These are phyloP conservation scores for Diabrotica balteata DNA, from an alignment of 2,888 invertebrate genomes.

Conservation along the genomic window DNA sequence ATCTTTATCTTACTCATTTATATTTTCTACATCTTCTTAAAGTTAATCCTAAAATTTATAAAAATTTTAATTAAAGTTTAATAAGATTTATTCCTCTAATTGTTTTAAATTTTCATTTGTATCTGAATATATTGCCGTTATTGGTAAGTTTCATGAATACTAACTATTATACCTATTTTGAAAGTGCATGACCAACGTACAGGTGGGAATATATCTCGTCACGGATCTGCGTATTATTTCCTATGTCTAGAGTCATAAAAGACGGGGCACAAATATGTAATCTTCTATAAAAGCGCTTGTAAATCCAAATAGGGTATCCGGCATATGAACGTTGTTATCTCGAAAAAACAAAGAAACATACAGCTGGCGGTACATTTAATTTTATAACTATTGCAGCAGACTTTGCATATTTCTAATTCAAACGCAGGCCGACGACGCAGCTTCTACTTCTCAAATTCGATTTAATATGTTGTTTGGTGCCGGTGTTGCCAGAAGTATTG, in stretches of 20 bases:
- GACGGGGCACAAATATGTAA: slow-evolving; percentile 49
- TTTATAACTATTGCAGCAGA: slow-evolving; percentile 42
- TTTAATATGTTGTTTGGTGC: slow-evolving; percentile 1
- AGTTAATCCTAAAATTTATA: too few relatives aligned
- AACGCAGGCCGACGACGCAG: slow-evolving; percentile 26
- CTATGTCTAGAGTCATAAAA: slow-evolving; percentile 37
- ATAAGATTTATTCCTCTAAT: too few relatives aligned
- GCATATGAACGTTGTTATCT: slow-evolving; percentile 39
- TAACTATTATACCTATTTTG: too few relatives aligned
- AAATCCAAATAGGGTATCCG: slow-evolving; percentile 47
- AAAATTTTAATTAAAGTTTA: too few relatives aligned
- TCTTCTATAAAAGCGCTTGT: slow-evolving; percentile 48
- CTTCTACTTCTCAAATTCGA: slow-evolving; percentile 42
- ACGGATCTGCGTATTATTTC: slow-evolving; percentile 5
- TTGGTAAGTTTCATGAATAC: too few relatives aligned
- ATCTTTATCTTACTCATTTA: too few relatives aligned
- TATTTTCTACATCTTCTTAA: too few relatives aligned
- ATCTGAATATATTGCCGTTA: too few relatives aligned
- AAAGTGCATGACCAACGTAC: neutral
- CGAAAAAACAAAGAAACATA: slow-evolving; percentile 35
- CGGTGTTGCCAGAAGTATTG: neutral
- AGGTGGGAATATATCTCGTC: slow-evolving; percentile 8
- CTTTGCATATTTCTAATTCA: slow-evolving; percentile 35
- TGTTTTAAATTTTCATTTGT: too few relatives aligned
- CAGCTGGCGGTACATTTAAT: slow-evolving; percentile 38